phyloP scores from a whole-genome alignment of 2,888 invertebrate species.

The Pteria penguin region DNA sequence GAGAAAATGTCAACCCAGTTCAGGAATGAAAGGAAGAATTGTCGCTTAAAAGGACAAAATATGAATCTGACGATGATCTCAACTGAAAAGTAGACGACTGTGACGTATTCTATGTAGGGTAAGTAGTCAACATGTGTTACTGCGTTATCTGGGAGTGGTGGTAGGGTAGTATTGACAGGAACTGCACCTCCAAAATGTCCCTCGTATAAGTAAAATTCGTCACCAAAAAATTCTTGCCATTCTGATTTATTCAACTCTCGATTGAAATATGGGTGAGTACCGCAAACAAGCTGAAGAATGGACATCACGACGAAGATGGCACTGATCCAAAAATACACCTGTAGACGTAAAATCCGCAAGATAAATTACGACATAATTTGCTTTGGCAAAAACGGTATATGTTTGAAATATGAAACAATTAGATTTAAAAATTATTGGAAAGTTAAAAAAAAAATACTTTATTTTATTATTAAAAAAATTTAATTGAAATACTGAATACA shows the following conservation, averaged over 20 bases:
- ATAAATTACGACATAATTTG: too few species aligned
- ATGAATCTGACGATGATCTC: slow-evolving; percentile 62
- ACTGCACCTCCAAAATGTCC: slow-evolving; percentile 46
- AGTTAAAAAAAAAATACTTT: too few species aligned
- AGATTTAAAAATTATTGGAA: too few species aligned
- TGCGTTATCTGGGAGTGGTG: slow-evolving; percentile 49
- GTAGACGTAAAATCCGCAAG: slow-evolving; percentile 49
- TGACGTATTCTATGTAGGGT: slow-evolving; percentile 51
- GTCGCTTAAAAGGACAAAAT: slow-evolving; percentile 54
- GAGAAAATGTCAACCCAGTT: slow-evolving; percentile 66
- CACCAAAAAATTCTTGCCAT: slow-evolving; percentile 54
- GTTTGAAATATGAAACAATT: too few species aligned
- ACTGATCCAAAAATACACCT: slow-evolving; percentile 62
- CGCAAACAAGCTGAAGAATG: slow-evolving; percentile 61
- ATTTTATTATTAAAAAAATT: too few species aligned
- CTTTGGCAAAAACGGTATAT: too few species aligned
- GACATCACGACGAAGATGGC: slow-evolving; percentile 60
- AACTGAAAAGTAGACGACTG: slow-evolving; percentile 61
- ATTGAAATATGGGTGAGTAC: slow-evolving; percentile 60
- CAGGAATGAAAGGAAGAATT: slow-evolving; percentile 56
- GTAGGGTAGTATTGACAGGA: slow-evolving; percentile 28
- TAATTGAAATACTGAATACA: too few species aligned
- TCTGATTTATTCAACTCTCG: slow-evolving; percentile 50
- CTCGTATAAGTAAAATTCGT: slow-evolving; percentile 47
- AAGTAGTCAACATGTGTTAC: slow-evolving; percentile 44